Evolutionary conservation across 2,113 vertebrate genomes (phyloP).

Genomic region (Megaptera novaeangliae): DNA sequence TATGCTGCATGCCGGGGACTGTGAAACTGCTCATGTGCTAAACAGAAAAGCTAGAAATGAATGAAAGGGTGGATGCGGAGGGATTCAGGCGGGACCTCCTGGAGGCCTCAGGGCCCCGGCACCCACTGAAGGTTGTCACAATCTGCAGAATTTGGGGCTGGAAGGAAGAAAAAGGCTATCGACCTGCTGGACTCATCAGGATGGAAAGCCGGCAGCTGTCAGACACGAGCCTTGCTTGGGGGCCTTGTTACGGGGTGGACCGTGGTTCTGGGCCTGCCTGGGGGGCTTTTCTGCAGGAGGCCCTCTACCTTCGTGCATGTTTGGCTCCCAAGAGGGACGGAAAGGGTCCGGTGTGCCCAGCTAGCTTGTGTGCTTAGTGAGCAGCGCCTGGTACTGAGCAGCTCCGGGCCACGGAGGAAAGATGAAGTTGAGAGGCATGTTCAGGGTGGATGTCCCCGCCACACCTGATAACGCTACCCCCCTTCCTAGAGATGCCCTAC

Average conservation of each 20-base stretch:
- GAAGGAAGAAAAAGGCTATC: background rate
- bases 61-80: background rate
- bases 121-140: background rate
- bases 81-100: background rate
- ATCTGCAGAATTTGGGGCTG: background rate
- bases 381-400: background rate
- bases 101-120: background rate
- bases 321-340: background rate
- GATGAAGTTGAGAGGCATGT: background rate
- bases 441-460: accelerated
- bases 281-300: background rate
- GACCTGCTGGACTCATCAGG: background rate
- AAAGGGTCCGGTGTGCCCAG: background rate
- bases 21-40: accelerated
- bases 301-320: background rate
- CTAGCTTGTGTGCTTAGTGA: accelerated
- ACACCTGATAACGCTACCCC: background rate
- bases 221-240: background rate
- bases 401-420: background rate
- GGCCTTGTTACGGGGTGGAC: background rate
- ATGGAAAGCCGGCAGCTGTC: background rate
- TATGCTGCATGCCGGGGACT: accelerated
- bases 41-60: background rate
- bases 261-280: background rate
- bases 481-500: too few species aligned